Percentiles rank a stretch among this genome's conserved stretches.
Conservation (phyloP, 2,113 vertebrate species). For the Protobothrops mucrosquamatus region DNA sequence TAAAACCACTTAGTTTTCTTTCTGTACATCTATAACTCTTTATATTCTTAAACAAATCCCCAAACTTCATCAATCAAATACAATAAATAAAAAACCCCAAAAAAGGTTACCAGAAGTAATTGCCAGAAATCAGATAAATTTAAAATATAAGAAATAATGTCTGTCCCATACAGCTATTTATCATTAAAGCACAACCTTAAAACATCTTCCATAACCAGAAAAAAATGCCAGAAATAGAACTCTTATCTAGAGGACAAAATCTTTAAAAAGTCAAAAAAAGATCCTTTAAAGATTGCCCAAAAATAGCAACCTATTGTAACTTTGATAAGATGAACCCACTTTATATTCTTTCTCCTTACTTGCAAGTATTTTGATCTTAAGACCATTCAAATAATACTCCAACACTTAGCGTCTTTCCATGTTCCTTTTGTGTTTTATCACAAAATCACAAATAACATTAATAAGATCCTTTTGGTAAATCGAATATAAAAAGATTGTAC, state of each 20-base stretch:
- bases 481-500: neutral
- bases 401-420: neutral
- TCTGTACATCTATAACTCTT: neutral
- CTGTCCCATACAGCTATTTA: neutral
- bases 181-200: neutral
- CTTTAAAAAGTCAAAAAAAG: neutral
- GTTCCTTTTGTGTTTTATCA: neutral
- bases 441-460: neutral
- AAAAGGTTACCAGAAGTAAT: neutral
- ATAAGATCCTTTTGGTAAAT: neutral
- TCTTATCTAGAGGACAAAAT: neutral
- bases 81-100: neutral
- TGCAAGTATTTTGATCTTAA: neutral
- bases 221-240: neutral
- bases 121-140: neutral
- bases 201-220: neutral
- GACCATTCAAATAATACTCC: neutral
- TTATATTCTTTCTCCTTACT: neutral
- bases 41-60: neutral
- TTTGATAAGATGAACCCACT: neutral
- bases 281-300: neutral
- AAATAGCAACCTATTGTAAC: neutral
- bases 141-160: neutral
- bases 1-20: neutral
- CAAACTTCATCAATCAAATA: neutral